Conservation (phyloP, 2,797 vertebrate species). For the Anguilla marmorata region DNA sequence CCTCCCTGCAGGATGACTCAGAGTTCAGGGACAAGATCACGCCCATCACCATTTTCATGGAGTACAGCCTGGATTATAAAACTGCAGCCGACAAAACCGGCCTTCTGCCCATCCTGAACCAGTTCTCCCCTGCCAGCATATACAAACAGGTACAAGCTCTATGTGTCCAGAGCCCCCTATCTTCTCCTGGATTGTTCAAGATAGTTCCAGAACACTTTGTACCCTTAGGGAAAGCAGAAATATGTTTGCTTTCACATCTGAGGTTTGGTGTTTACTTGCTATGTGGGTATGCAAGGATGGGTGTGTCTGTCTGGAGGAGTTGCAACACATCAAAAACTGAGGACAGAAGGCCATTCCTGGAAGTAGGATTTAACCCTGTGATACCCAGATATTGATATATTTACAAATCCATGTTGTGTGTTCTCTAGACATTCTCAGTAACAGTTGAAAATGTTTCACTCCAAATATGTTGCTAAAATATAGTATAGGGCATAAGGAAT, state of each 20-base stretch:
- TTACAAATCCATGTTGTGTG: too few relatives aligned
- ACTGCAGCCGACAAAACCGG: conserved; percentile 78
- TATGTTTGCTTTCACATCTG: background rate
- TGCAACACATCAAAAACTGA: background rate
- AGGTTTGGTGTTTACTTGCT: background rate
- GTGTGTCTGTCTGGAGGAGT: conserved; percentile 18
- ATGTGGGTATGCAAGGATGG: background rate
- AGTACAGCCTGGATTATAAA: conserved; percentile 85
- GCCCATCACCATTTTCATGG: conserved; percentile 91
- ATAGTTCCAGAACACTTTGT: background rate
- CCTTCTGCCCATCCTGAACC: conserved; percentile 85
- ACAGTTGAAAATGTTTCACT: too few relatives aligned
- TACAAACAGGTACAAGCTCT: conserved; percentile 82
- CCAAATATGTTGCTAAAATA: too few relatives aligned
- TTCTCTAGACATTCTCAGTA: too few relatives aligned
- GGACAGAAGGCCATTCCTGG: background rate
- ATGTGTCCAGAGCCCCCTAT: background rate
- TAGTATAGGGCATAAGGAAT: too few relatives aligned
- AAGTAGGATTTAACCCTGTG: background rate
- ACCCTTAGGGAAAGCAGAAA: background rate
- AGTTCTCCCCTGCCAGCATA: conserved; percentile 81
- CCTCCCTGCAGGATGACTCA: conserved; percentile 79
- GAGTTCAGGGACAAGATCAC: conserved; percentile 97
- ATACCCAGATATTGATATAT: too few relatives aligned
- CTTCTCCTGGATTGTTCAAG: background rate